Evolutionary conservation across 2,888 invertebrate genomes (phyloP).

Genomic region (Hartigia nigra): DNA sequence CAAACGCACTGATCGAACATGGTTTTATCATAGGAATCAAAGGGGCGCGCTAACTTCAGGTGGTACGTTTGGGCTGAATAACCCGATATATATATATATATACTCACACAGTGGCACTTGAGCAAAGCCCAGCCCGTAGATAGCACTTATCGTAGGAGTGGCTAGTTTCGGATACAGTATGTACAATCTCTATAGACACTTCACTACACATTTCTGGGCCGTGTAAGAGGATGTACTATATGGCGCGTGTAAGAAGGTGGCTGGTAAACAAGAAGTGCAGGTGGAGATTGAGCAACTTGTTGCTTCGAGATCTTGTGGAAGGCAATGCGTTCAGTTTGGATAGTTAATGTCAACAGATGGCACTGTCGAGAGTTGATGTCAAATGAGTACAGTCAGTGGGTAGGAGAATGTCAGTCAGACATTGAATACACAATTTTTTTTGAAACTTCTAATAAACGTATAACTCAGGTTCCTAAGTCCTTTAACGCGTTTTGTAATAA

Average conservation of each 20-base stretch:
- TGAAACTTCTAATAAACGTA: neutral
- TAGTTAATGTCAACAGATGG: conserved; percentile 35
- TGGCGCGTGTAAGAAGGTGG: conserved; percentile 27
- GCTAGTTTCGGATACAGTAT: neutral
- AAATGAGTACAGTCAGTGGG: conserved; percentile 36
- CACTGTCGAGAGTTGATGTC: conserved; percentile 41
- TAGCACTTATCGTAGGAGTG: neutral
- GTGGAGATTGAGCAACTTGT: conserved; percentile 59
- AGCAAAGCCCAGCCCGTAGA: neutral
- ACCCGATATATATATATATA: neutral
- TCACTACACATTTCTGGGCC: neutral
- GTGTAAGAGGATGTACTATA: neutral
- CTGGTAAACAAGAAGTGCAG: conserved; percentile 52
- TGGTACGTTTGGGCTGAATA: no score
- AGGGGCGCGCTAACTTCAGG: no score
- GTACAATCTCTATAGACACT: neutral
- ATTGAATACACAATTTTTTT: neutral
- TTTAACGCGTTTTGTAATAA: neutral
- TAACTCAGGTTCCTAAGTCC: neutral
- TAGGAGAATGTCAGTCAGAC: neutral
- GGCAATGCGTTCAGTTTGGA: conserved; percentile 36
- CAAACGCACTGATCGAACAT: no score
- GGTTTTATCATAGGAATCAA: no score
- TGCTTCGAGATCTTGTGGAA: conserved; percentile 38
- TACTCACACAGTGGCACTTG: neutral